A percentile compares a stretch with the other conserved stretches of the same genome.
Evolutionary conservation across 1,140 invertebrate species (phyloP).

Genomic region (Calycopis cecrops): DNA sequence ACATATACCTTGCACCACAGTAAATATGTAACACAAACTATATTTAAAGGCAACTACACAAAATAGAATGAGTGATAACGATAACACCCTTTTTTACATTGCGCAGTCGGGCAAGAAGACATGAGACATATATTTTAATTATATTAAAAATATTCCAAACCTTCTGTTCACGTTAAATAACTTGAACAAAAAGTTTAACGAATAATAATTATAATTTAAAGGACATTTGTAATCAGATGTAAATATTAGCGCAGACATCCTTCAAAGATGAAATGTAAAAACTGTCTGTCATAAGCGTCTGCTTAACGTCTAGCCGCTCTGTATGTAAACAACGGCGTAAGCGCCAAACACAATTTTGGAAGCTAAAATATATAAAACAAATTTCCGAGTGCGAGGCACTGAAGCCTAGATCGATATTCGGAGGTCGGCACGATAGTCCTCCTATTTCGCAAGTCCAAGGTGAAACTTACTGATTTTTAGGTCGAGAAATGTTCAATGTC

Average conservation of each 20-base stretch:
- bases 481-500: slow-evolving; percentile 61
- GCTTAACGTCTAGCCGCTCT: slow-evolving; percentile 2
- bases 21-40: too few relatives aligned
- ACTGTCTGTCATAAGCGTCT: slow-evolving; percentile 3
- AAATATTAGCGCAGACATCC: background rate
- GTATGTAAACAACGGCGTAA: background rate
- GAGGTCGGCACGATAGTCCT: slow-evolving; percentile 43
- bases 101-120: too few relatives aligned
- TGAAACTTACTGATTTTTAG: slow-evolving; percentile 49
- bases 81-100: too few relatives aligned
- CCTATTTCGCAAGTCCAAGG: slow-evolving; percentile 59
- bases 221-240: background rate
- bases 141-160: too few relatives aligned
- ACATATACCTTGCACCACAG: too few relatives aligned
- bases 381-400: slow-evolving; percentile 4
- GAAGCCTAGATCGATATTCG: slow-evolving; percentile 37
- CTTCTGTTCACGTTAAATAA: too few relatives aligned
- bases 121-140: too few relatives aligned
- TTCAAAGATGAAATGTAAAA: background rate
- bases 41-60: too few relatives aligned
- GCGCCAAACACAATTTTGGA: background rate
- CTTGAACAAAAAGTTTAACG: too few relatives aligned
- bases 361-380: slow-evolving; percentile 3
- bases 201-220: too few relatives aligned
- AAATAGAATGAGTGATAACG: too few relatives aligned